These are phyloP conservation scores for Mormyrops boulengeri DNA, from an alignment of 2,797 vertebrate species.

Conservation along the genomic window DNA sequence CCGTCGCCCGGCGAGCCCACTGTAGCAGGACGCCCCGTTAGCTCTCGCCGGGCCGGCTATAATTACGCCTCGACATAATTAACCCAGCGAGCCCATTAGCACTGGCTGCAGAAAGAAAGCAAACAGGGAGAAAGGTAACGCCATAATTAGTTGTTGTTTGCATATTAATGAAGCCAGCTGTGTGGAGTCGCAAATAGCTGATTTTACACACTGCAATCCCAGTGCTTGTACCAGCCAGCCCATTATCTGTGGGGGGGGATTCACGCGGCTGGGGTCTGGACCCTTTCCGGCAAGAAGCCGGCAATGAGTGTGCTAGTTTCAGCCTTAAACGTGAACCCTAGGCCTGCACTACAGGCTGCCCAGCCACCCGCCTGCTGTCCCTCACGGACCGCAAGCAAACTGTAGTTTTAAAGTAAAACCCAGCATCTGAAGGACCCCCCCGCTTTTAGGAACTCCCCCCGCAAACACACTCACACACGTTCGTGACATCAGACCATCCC, in stretches of 20 bases:
- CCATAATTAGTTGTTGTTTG: constrained; percentile 99
- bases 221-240: constrained; percentile 38
- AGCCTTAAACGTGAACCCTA: not conserved
- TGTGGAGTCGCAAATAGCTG: constrained; percentile 98
- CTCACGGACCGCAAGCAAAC: not conserved
- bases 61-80: constrained; percentile 83
- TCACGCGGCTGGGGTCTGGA: not conserved
- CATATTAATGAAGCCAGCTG: constrained; percentile 99
- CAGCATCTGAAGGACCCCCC: not conserved
- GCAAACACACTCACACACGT: not conserved
- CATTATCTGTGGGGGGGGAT: not conserved
- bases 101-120: constrained; percentile 66
- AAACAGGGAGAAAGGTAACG: constrained; percentile 64
- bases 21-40: constrained; percentile 66
- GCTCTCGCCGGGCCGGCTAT: constrained; percentile 71
- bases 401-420: not conserved
- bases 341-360: not conserved
- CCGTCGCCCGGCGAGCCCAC: constrained; percentile 56
- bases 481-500: not conserved
- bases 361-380: not conserved
- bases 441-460: not conserved
- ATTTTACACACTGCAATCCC: constrained; percentile 89
- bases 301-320: not conserved
- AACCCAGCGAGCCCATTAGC: constrained; percentile 81
- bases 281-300: not conserved